Evolutionary conservation across 2,113 vertebrate genomes (phyloP).

Genomic region (Ellobius talpinus): DNA sequence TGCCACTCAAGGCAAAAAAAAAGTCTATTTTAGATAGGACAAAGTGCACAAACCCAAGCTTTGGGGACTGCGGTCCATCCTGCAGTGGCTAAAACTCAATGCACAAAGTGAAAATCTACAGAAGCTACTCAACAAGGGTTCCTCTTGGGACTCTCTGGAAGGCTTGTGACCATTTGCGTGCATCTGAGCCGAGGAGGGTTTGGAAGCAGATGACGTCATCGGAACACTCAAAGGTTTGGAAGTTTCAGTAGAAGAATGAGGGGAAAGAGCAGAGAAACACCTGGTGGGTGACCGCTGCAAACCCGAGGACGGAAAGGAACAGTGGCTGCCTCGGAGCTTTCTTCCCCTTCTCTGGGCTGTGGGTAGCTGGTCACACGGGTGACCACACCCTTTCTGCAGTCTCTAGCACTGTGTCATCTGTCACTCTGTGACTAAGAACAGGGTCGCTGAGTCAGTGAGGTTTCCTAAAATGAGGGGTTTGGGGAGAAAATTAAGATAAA

Average conservation of each 20-base stretch:
- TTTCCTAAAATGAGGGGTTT: neutral
- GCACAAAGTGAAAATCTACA: neutral
- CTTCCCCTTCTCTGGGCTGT: neutral
- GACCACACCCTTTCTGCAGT: neutral
- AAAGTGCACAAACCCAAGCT: rapidly evolving
- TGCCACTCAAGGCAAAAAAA: neutral
- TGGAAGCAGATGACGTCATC: neutral
- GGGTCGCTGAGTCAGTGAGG: neutral
- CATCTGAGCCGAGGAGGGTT: neutral
- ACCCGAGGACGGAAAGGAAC: neutral
- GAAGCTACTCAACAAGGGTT: neutral
- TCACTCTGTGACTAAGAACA: neutral
- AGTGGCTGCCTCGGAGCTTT: rapidly evolving
- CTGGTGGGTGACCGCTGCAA: neutral
- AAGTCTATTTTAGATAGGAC: neutral
- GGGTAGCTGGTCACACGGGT: neutral
- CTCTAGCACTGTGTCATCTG: neutral
- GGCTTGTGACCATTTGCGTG: neutral
- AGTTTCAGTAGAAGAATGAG: neutral
- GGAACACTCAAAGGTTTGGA: neutral
- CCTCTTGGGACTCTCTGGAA: neutral
- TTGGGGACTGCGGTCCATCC: neutral
- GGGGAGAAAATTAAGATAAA: neutral
- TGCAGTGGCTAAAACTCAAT: neutral
- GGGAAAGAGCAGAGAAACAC: neutral